Conservation (phyloP, 1,140 invertebrate genomes). For the Himalopsyche phryganea region DNA sequence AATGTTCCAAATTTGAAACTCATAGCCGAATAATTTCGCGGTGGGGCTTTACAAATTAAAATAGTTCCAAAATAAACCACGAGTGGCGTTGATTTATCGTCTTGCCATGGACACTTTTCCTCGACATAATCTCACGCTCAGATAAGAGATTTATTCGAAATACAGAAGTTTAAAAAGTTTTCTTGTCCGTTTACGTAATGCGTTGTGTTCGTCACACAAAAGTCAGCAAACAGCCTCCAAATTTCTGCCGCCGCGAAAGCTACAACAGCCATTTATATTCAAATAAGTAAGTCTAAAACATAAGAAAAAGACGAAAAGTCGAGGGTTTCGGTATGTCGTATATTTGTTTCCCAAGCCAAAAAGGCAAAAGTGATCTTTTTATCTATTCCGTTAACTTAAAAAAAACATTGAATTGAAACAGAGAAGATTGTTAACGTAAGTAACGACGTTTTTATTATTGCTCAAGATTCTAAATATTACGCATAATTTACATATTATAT, state of each 20-base stretch:
- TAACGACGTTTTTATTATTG: too few relatives aligned
- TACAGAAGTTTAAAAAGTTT: not conserved
- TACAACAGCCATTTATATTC: constrained; percentile 3
- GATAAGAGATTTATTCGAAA: constrained; percentile 34
- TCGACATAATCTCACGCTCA: constrained; percentile 3
- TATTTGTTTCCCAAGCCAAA: not conserved
- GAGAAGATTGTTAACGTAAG: too few relatives aligned
- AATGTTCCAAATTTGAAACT: too few relatives aligned
- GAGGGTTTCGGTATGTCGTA: constrained; percentile 3
- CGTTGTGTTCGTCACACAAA: not conserved
- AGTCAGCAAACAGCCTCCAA: constrained; percentile 62
- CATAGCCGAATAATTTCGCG: too few relatives aligned
- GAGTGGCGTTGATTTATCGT: too few relatives aligned
- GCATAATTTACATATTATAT: too few relatives aligned
- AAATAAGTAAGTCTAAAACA: not conserved
- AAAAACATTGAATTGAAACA: too few relatives aligned
- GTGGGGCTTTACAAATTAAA: too few relatives aligned
- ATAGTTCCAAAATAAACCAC: too few relatives aligned
- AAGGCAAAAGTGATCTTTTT: not conserved
- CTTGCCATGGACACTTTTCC: too few relatives aligned
- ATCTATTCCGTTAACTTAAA: not conserved
- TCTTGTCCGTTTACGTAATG: not conserved
- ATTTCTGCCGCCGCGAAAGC: constrained; percentile 47
- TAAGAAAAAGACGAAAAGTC: not conserved
- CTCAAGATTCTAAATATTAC: too few relatives aligned